These are phyloP conservation scores for Parnassius smintheus DNA, from an alignment of 2,888 invertebrate species.

Conservation along the genomic window DNA sequence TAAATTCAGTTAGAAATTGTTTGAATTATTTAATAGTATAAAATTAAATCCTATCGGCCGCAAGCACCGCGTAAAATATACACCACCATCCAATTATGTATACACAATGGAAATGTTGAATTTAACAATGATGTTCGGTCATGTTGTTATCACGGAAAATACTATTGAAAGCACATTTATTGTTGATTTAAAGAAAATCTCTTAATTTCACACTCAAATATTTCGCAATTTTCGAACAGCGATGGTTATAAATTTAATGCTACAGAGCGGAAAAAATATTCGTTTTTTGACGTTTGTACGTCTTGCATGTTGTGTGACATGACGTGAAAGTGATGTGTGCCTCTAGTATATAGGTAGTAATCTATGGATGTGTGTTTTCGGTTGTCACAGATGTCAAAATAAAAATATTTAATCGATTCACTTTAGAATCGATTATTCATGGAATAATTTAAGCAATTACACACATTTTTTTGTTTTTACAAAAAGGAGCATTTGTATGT, in stretches of 20 bases:
- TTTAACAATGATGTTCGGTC: conserved; percentile 17
- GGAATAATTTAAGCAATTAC: no score
- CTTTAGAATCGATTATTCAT: no score
- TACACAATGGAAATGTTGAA: conserved; percentile 24
- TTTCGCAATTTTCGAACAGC: conserved; percentile 10
- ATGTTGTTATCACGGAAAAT: conserved; percentile 14
- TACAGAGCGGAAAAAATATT: conserved; percentile 34
- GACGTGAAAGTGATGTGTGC: conserved; percentile 6
- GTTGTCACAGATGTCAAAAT: no score
- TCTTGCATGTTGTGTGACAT: conserved; percentile 23
- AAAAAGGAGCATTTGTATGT: no score
- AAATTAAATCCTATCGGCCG: conserved; percentile 12
- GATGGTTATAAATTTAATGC: conserved; percentile 36
- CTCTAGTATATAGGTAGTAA: no score
- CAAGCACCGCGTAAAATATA: conserved; percentile 14
- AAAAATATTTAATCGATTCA: no score
- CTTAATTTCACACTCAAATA: conserved; percentile 15
- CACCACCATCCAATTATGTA: conserved; percentile 16
- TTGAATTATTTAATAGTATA: conserved; percentile 18
- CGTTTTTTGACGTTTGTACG: conserved; percentile 25
- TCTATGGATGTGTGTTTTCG: no score
- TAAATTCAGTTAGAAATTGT: conserved; percentile 20
- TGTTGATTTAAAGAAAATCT: conserved; percentile 4
- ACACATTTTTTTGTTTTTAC: no score
- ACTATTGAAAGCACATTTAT: conserved; percentile 15